A percentile compares a stretch with the other conserved stretches of the same genome.
phyloP scores from a whole-genome alignment of 2,888 invertebrate genomes.

The Rhorus exstirpatorius region DNA sequence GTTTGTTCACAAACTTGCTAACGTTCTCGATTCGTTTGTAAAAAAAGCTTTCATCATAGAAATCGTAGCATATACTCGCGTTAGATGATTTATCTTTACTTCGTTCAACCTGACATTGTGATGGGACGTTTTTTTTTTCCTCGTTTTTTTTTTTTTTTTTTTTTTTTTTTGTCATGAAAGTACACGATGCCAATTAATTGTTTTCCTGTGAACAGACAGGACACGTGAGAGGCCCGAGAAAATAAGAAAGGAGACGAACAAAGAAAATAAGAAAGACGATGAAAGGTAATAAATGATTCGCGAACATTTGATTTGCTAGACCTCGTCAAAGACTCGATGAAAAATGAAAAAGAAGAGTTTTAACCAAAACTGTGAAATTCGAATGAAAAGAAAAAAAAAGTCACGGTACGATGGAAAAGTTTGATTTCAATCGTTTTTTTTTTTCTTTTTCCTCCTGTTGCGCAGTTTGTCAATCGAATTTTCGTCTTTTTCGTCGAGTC shows the following conservation, averaged over 20 bases:
- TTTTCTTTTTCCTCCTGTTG: conserved; percentile 1
- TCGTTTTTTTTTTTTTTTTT: no score
- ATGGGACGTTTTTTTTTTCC: no score
- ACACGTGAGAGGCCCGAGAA: conserved; percentile 82
- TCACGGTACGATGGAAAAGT: not conserved
- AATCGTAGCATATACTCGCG: conserved; percentile 1
- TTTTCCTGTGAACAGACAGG: conserved; percentile 78
- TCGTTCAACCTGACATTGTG: not conserved
- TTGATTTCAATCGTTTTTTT: not conserved
- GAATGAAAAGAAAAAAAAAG: conserved; percentile 7
- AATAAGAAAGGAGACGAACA: conserved; percentile 81
- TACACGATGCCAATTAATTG: conserved; percentile 56
- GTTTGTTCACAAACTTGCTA: not conserved
- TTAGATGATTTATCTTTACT: not conserved
- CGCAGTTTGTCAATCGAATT: not conserved
- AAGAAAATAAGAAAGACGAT: conserved; percentile 80
- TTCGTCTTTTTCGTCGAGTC: conserved; percentile 13
- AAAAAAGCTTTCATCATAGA: not conserved
- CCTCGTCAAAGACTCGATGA: conserved; percentile 18
- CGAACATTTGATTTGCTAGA: conserved; percentile 13
- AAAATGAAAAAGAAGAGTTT: conserved; percentile 21
- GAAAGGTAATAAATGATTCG: conserved; percentile 80
- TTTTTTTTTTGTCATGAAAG: not conserved
- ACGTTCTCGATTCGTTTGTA: not conserved
- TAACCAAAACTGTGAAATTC: not conserved